Evolutionary conservation across 1,140 invertebrate species (phyloP).

Genomic region (Macrostomum lignano): DNA sequence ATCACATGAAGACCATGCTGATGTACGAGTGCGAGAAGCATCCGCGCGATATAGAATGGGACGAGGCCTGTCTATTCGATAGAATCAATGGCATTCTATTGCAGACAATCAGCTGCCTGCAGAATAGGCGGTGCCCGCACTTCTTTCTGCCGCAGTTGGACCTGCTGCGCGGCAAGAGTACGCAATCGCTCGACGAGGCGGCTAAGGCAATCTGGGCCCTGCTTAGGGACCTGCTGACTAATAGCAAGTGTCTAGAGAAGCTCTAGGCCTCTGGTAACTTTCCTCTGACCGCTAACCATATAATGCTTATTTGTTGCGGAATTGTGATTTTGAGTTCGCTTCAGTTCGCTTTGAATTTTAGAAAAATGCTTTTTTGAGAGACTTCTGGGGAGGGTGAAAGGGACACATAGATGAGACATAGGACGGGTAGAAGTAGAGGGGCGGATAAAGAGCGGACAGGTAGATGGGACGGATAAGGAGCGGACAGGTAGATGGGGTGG

Average conservation of each 20-base stretch:
- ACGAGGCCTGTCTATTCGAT: conserved; percentile 64
- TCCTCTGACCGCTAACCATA: too few species aligned
- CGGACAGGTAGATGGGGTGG: too few species aligned
- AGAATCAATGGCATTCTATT: conserved; percentile 80
- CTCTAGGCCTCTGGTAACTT: too few species aligned
- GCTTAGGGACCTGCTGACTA: conserved; percentile 65
- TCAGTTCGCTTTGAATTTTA: too few species aligned
- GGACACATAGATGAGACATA: too few species aligned
- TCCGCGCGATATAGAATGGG: conserved; percentile 71
- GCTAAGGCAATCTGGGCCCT: conserved; percentile 81
- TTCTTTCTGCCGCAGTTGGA: conserved; percentile 72
- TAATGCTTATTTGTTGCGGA: too few species aligned
- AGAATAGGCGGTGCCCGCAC: conserved; percentile 74
- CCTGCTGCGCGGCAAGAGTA: conserved; percentile 33
- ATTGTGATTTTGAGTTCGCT: too few species aligned
- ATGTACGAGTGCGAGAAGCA: conserved; percentile 96
- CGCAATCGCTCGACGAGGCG: conserved; percentile 29
- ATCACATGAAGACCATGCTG: conserved; percentile 73
- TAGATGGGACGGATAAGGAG: too few species aligned
- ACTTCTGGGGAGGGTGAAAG: too few species aligned
- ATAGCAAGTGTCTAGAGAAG: conserved; percentile 65
- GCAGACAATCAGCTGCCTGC: conserved; percentile 78
- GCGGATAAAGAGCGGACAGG: too few species aligned
- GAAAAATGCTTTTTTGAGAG: too few species aligned
- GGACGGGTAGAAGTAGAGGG: too few species aligned